These are phyloP conservation scores for Triops longicaudatus DNA, from an alignment of 1,140 invertebrate species.

Conservation along the genomic window DNA sequence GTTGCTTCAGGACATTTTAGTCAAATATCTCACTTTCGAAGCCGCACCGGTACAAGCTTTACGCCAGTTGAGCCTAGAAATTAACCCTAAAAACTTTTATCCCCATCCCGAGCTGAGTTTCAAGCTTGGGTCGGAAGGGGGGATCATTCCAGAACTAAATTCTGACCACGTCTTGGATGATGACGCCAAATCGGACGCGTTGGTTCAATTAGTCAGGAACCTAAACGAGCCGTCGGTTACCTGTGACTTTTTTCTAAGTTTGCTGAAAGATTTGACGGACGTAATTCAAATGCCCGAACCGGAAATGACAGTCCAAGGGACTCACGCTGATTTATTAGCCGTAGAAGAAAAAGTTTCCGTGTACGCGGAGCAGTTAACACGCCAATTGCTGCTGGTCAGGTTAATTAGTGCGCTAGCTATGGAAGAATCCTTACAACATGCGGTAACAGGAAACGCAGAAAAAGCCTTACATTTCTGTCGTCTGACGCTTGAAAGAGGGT, in stretches of 20 bases:
- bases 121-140: background rate
- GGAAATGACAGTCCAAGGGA: background rate
- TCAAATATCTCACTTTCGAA: background rate
- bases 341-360: background rate
- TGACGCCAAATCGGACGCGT: constrained; percentile 15
- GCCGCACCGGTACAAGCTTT: background rate
- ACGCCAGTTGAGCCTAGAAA: background rate
- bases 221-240: background rate
- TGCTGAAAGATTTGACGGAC: background rate
- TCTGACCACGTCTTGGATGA: background rate
- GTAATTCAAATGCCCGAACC: background rate
- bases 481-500: background rate
- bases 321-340: background rate
- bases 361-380: background rate
- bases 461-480: background rate
- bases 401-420: background rate
- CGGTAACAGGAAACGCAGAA: background rate
- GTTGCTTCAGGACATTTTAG: constrained; percentile 17
- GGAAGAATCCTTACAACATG: background rate
- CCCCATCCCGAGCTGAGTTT: background rate
- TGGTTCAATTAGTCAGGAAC: background rate
- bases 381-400: background rate
- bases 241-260: constrained; percentile 12
- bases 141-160: background rate
- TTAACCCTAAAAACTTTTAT: background rate